These are phyloP conservation scores for Orgyia antiqua DNA, from an alignment of 2,888 invertebrate species.

Conservation along the genomic window DNA sequence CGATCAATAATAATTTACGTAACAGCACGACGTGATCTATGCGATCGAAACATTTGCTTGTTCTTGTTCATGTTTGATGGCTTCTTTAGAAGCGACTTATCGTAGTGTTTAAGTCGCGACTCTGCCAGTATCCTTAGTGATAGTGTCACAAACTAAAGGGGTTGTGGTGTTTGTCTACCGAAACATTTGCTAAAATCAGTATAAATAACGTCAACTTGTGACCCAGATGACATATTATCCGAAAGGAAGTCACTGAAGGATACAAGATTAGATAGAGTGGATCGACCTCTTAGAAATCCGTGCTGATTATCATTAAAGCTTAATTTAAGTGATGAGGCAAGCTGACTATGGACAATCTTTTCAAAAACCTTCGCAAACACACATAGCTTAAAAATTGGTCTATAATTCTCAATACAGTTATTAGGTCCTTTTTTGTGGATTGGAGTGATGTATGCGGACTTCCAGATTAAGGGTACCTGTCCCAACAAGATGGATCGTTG, in stretches of 20 bases:
- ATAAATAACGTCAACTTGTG: no score
- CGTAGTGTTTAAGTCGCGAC: no score
- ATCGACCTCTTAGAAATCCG: constrained; percentile 1
- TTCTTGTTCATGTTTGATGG: no score
- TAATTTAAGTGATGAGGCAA: neutral
- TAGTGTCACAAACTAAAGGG: no score
- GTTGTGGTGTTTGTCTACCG: no score
- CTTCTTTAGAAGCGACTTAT: no score
- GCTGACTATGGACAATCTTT: neutral
- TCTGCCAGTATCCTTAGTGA: no score
- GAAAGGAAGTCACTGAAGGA: neutral
- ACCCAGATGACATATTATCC: neutral
- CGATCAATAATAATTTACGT: neutral
- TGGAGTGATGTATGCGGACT: neutral
- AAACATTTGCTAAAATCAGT: no score
- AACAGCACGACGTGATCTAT: neutral
- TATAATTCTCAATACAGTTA: constrained; percentile 1
- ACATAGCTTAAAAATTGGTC: no score
- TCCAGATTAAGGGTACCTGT: neutral
- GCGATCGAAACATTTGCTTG: neutral
- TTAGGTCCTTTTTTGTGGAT: neutral
- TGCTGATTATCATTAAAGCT: constrained; percentile 1
- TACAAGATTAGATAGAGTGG: constrained; percentile 1
- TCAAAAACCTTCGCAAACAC: neutral
- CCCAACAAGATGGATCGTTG: no score